Percentiles rank a stretch among this genome's conserved stretches.
Conservation (phyloP, 2,113 vertebrate genomes). For the Lophotis ruficrista region DNA sequence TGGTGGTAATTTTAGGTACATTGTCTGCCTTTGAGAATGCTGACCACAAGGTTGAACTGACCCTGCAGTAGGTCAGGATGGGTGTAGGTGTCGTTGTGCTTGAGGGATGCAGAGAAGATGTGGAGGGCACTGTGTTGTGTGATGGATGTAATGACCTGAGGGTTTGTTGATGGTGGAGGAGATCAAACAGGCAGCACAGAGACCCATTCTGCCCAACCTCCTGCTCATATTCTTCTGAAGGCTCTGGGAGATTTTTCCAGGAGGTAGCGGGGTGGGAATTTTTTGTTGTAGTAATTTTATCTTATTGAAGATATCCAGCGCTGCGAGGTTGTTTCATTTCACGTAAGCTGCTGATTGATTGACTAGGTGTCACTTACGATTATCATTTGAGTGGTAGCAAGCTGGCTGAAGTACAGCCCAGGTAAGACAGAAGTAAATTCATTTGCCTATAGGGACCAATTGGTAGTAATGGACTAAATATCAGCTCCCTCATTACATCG, state of each 20-base stretch:
- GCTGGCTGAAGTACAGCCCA: background rate
- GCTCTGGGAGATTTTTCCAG: background rate
- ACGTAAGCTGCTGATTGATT: background rate
- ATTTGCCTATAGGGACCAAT: background rate
- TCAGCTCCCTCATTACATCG: background rate
- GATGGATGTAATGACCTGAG: background rate
- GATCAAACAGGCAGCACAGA: background rate
- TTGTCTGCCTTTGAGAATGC: background rate
- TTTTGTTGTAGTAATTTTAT: background rate
- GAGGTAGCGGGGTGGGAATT: fast-evolving
- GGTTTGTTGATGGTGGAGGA: background rate
- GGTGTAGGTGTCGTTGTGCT: background rate
- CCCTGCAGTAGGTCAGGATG: background rate
- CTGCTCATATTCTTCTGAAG: background rate
- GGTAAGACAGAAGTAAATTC: background rate
- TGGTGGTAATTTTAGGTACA: background rate
- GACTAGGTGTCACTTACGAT: background rate
- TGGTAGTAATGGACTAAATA: background rate
- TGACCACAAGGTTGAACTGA: background rate
- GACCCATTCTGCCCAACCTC: background rate
- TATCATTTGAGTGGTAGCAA: background rate
- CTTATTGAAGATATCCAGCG: background rate
- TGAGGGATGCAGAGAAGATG: background rate
- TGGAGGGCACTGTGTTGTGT: background rate
- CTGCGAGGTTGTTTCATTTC: background rate